Conservation (phyloP, 2,888 invertebrate species). For the Drosophila dives region DNA sequence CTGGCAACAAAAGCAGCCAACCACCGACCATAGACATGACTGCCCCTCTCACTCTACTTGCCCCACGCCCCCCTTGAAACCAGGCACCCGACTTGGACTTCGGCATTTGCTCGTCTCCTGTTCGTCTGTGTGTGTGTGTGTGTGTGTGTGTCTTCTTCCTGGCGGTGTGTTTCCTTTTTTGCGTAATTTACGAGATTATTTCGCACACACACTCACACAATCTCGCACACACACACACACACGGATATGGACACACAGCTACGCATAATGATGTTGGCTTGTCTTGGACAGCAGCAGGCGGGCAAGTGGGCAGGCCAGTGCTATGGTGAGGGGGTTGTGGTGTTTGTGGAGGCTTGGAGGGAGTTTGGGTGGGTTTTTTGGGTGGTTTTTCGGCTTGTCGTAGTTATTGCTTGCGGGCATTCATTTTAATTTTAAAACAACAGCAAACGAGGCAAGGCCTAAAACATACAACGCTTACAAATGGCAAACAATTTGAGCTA, state of each 20-base stretch:
- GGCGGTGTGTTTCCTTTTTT: conserved; percentile 75
- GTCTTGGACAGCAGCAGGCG: conserved; percentile 70
- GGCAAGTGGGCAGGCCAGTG: conserved; percentile 5
- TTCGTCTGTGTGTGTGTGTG: conserved; percentile 23
- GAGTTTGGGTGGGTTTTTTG: conserved; percentile 7
- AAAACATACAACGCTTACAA: conserved; percentile 80
- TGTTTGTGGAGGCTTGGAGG: neutral
- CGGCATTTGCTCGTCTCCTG: conserved; percentile 30
- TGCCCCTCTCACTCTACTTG: neutral
- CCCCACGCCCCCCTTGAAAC: neutral
- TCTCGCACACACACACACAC: conserved; percentile 20
- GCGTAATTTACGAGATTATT: conserved; percentile 81
- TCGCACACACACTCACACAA: conserved; percentile 66
- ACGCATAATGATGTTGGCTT: conserved; percentile 81
- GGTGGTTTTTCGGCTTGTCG: conserved; percentile 63
- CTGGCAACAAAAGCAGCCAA: conserved; percentile 63
- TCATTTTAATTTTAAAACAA: conserved; percentile 81
- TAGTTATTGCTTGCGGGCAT: conserved; percentile 81
- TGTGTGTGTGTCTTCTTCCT: conserved; percentile 37
- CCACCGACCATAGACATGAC: conserved; percentile 48
- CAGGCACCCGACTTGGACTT: conserved; percentile 27
- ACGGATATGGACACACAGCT: conserved; percentile 66
- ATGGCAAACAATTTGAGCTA: conserved; percentile 78
- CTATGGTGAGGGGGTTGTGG: conserved; percentile 7
- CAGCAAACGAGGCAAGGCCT: conserved; percentile 70